phyloP scores from a whole-genome alignment of 2,888 invertebrate genomes.

The Nymphalis c-album region DNA sequence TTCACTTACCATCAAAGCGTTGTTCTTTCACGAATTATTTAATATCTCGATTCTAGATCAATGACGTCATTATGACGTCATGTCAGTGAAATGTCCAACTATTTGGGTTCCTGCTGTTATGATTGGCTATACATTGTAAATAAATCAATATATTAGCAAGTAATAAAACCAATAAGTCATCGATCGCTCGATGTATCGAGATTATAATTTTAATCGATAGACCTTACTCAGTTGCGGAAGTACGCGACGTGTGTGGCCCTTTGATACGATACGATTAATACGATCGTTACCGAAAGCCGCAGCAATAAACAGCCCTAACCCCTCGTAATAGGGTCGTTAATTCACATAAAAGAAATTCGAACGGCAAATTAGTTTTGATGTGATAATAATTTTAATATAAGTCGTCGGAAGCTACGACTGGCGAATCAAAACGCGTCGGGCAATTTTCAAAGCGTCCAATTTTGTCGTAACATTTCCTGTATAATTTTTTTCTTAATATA shows the following conservation, averaged over 20 bases:
- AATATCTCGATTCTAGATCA: too few relatives aligned
- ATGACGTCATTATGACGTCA: too few relatives aligned
- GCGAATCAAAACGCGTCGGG: slow-evolving; percentile 48
- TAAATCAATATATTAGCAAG: too few relatives aligned
- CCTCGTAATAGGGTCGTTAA: not conserved
- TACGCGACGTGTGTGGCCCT: slow-evolving; percentile 61
- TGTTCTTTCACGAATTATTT: too few relatives aligned
- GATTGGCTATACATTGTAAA: too few relatives aligned
- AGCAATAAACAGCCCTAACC: slow-evolving; percentile 1
- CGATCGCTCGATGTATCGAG: not conserved
- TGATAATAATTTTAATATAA: slow-evolving; percentile 49
- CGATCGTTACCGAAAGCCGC: not conserved
- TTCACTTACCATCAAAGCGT: too few relatives aligned
- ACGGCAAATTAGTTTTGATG: slow-evolving; percentile 33
- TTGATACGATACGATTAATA: slow-evolving; percentile 43
- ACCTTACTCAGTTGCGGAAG: slow-evolving; percentile 55
- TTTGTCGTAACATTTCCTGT: slow-evolving; percentile 51
- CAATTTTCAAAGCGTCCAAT: slow-evolving; percentile 46
- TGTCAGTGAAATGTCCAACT: too few relatives aligned
- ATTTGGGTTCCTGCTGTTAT: too few relatives aligned
- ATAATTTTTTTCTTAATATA: slow-evolving; percentile 39
- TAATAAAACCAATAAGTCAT: slow-evolving; percentile 3
- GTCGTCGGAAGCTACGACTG: slow-evolving; percentile 47
- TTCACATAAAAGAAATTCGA: slow-evolving; percentile 13
- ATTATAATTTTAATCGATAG: slow-evolving; percentile 38